These are phyloP conservation scores for Tachycineta bicolor DNA, from an alignment of 2,113 vertebrate genomes.

Conservation along the genomic window DNA sequence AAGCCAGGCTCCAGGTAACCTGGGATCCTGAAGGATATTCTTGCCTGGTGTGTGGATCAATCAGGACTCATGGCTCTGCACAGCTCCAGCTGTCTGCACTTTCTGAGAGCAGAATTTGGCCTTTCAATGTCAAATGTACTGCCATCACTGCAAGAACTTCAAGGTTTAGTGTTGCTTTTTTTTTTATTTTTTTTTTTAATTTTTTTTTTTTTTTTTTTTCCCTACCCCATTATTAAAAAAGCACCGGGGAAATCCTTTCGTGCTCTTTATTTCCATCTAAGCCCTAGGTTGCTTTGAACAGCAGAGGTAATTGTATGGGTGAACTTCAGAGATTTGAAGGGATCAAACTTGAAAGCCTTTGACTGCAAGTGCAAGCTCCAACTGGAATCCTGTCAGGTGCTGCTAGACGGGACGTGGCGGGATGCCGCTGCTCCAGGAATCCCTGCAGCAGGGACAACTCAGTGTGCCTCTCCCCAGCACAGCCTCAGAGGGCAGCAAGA, in stretches of 20 bases:
- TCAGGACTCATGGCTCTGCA: background rate
- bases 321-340: slow-evolving; percentile 68
- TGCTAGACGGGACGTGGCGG: background rate
- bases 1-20: background rate
- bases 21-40: background rate
- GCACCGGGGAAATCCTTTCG: slow-evolving; percentile 59
- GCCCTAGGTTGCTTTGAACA: slow-evolving; percentile 64
- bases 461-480: background rate
- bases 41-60: accelerated
- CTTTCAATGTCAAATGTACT: background rate
- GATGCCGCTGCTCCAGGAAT: background rate
- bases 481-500: background rate
- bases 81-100: background rate
- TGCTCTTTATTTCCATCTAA: slow-evolving; percentile 63
- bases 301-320: slow-evolving; percentile 49
- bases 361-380: slow-evolving; percentile 58
- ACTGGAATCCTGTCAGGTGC: slow-evolving; percentile 62
- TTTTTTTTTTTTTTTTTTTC: background rate
- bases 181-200: background rate
- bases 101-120: background rate
- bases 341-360: slow-evolving; percentile 69
- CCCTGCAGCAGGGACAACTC: background rate
- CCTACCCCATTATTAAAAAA: background rate
- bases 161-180: background rate
- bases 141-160: background rate